Base-by-base conservation (phyloP, 2,113 vertebrate genomes). In the Rhipidura dahli region DNA sequence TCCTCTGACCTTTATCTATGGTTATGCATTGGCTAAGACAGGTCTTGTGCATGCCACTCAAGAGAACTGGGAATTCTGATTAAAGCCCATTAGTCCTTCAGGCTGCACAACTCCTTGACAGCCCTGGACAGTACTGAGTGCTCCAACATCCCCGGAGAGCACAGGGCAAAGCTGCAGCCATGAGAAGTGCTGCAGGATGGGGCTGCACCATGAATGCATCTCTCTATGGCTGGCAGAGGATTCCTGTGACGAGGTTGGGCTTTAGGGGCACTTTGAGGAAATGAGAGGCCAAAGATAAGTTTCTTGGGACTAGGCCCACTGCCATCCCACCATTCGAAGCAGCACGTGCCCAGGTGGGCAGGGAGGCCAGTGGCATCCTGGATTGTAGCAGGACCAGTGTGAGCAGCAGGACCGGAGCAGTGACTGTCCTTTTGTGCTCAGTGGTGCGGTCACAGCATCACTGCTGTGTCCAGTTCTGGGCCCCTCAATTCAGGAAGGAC, bases 171-270 rank as follows among this genome's bases (percentile, higher is more conserved):
- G 51, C 37, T 39, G 68, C 37, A 11, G 68, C 31, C 8, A 0
- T 4, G 33, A 35, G 44, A 27, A n/a, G 42, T 0, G 1, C 30
- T 37, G 59, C 1, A 7, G 59, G 51, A 15, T 1, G 10, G 5
- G 26, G 39, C 31, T 26, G 27, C 44, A 30, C 30, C 40, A 40
- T 0, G 0, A 31, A 19, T 0, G 0, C 2, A 2, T 23, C 30
- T 20, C 40, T 12, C 28, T 5, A 8, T 2, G 27, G 27, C 59
- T 28, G 76, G 27, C 37, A 65, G 23, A 33, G 31, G 51, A 44
- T 28, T 19, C 44, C 44, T 28, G 51, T 5, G 22, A 9, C 7
- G 23, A 59, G 19, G 22, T 0, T 35, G 85, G 56, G 56, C 37
- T 81, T 33, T 17, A 33, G 59, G 50, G 76, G 6, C 59, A 37